Evolutionary conservation across 2,797 vertebrate genomes (phyloP).

Genomic region (Rhincodon typus): DNA sequence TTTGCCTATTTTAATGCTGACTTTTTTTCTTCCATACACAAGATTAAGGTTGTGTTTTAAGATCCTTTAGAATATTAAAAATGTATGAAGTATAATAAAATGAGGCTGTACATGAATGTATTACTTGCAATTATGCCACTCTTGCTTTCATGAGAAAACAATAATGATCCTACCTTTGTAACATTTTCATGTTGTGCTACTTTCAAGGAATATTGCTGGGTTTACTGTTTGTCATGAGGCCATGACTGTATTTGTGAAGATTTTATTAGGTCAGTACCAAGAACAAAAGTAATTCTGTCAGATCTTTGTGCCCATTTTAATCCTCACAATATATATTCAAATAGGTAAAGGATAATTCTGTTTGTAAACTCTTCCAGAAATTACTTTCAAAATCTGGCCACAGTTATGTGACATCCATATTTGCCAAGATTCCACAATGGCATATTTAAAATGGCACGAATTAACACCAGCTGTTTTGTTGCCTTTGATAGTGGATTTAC

Average conservation of each 20-base stretch:
- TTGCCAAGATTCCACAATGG: background rate
- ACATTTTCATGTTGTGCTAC: background rate
- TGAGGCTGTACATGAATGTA: background rate
- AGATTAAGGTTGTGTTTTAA: background rate
- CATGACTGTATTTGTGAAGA: background rate
- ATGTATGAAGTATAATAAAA: background rate
- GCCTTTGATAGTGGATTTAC: background rate
- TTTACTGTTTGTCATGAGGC: background rate
- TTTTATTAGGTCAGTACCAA: background rate
- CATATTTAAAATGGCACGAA: background rate
- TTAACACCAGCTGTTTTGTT: background rate
- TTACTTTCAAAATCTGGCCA: background rate
- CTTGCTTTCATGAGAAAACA: conserved; percentile 3
- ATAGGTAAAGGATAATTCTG: background rate
- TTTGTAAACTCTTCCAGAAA: background rate
- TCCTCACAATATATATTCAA: background rate
- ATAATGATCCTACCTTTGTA: background rate
- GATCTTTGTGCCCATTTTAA: background rate
- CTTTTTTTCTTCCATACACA: background rate
- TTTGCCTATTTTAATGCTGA: background rate
- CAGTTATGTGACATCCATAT: background rate
- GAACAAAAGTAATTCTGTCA: background rate
- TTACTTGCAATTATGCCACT: background rate
- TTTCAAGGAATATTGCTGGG: background rate
- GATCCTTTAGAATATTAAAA: background rate